Evolutionary conservation across 1,140 invertebrate genomes (phyloP), one percentile per base, ranked within the genome.

Genomic region (Anadara kagoshimensis): DNA sequence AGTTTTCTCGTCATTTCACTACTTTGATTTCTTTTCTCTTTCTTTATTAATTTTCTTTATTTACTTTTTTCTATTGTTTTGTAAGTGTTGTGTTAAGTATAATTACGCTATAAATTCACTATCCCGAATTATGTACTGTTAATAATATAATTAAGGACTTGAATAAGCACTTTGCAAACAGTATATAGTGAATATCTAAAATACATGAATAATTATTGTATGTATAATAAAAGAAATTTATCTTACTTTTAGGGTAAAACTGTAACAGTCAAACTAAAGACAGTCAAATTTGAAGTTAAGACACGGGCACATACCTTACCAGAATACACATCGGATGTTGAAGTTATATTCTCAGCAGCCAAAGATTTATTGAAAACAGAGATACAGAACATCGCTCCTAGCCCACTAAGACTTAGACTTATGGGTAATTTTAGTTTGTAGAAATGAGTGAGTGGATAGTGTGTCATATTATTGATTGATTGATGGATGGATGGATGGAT

Each of bases 191-290:
- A n/a, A n/a, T n/a, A n/a, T n/a, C n/a, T n/a, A n/a, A n/a, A n/a
- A n/a, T n/a, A n/a, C n/a, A n/a, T n/a, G n/a, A n/a, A n/a, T n/a
- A n/a, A n/a, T n/a, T n/a, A n/a, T n/a, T n/a, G n/a, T n/a, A n/a
- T n/a, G n/a, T n/a, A n/a, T n/a, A n/a, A n/a, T n/a, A n/a, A n/a
- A n/a, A n/a, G n/a, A n/a, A n/a, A n/a, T n/a, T n/a, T n/a, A 14
- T 56, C 49, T 24, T 24, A 67, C 79, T 74, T 86, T 24, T 69
- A 88, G 85, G 90, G 90, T 1, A 89, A 89, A 78, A 86, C 87
- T n/a, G 87, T 92, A n/a, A 87, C 90, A 1, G 73, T 92, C 0
- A 92, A 92, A 79, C 78, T 91, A 18, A 92, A 92, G 82, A 90
- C 90, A 2, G 85, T 86, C 5, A 82, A 87, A 49, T 92, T 92